Percentiles rank a stretch among this genome's conserved stretches.
phyloP scores from a whole-genome alignment of 2,888 invertebrate genomes.

The Watsonalla cultraria region DNA sequence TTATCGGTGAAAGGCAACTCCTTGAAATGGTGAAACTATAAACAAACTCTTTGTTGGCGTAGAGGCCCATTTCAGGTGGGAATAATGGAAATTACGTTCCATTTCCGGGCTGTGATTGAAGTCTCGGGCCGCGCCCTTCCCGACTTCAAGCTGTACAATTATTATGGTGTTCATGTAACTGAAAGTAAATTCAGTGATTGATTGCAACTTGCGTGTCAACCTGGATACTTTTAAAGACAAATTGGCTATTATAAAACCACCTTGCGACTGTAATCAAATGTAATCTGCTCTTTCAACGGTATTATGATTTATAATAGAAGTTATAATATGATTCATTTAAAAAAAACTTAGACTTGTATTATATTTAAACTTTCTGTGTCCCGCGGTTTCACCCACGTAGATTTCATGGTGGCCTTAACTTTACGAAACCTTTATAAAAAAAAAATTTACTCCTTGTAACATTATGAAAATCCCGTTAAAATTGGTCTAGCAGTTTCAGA shows the following conservation, averaged over 20 bases:
- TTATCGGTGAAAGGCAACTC: slow-evolving; percentile 1
- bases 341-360: no score
- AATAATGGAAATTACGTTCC: slow-evolving; percentile 58
- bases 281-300: no score
- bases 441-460: no score
- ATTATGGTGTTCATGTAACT: neutral
- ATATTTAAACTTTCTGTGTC: no score
- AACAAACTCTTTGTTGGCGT: slow-evolving; percentile 19
- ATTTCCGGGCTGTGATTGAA: slow-evolving; percentile 65
- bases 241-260: neutral
- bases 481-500: no score
- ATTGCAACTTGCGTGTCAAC: slow-evolving; percentile 16
- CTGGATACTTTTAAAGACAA: neutral
- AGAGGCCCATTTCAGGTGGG: slow-evolving; percentile 36
- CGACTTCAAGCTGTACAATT: slow-evolving; percentile 1
- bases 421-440: no score
- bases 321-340: no score
- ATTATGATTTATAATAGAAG: no score
- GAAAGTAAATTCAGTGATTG: slow-evolving; percentile 26
- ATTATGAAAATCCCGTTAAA: no score
- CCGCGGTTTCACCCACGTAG: no score
- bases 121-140: slow-evolving; percentile 40
- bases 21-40: slow-evolving; percentile 8
- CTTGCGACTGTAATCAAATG: no score
- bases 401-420: no score